phyloP scores from a whole-genome alignment of 2,797 vertebrate genomes.

The Cetoscarus ocellatus region DNA sequence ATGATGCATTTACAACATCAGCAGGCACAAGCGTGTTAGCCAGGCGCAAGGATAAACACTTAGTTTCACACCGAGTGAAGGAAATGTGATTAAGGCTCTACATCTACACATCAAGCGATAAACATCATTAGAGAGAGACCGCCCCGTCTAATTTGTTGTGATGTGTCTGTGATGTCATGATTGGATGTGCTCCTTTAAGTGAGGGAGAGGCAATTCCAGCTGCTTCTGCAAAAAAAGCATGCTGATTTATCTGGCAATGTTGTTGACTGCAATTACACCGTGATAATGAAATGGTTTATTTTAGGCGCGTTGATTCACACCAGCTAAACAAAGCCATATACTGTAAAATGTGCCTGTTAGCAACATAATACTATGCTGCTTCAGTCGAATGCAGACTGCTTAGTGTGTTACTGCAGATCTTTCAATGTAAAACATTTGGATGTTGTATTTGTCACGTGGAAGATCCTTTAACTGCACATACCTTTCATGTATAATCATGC shows the following conservation, averaged over 20 bases:
- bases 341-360: not conserved
- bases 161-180: slow-evolving; percentile 76
- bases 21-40: slow-evolving; percentile 49
- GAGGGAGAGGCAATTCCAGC: slow-evolving; percentile 56
- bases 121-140: slow-evolving; percentile 77
- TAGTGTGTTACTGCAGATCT: not conserved
- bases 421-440: not conserved
- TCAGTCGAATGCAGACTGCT: not conserved
- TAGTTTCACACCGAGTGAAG: slow-evolving; percentile 68
- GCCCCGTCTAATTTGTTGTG: slow-evolving; percentile 71
- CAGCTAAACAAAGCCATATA: slow-evolving; percentile 12
- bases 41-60: slow-evolving; percentile 73
- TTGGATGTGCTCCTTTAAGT: slow-evolving; percentile 66
- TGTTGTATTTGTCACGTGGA: not conserved
- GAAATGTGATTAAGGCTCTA: slow-evolving; percentile 75
- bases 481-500: slow-evolving; percentile 10
- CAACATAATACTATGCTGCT: not conserved
- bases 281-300: slow-evolving; percentile 59
- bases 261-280: slow-evolving; percentile 62
- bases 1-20: slow-evolving; percentile 55
- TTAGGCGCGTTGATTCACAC: slow-evolving; percentile 47
- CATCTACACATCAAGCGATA: slow-evolving; percentile 73
- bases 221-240: slow-evolving; percentile 46
- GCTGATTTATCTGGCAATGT: slow-evolving; percentile 65
- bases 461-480: not conserved